Conservation (phyloP, 2,113 vertebrate genomes). For the Bagarius yarrelli region DNA sequence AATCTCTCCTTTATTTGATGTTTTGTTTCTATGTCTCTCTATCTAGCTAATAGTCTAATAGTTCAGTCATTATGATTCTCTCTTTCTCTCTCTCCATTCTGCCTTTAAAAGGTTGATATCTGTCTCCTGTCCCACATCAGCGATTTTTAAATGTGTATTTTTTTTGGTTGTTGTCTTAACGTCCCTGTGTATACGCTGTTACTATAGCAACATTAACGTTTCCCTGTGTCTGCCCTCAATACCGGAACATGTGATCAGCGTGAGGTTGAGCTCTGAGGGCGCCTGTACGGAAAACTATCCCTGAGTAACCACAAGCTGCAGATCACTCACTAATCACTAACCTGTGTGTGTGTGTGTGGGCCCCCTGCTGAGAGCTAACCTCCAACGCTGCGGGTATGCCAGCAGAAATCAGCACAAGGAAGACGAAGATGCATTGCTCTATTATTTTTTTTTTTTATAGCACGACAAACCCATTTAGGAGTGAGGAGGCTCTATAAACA, state of each 20-base stretch:
- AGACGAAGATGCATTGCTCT: background rate
- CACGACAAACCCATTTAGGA: background rate
- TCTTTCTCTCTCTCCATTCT: background rate
- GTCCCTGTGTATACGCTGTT: background rate
- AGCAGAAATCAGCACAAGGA: background rate
- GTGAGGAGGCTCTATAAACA: background rate
- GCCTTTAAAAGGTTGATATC: too few species aligned
- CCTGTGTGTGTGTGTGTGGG: background rate
- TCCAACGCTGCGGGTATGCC: background rate
- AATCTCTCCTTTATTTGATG: too few species aligned
- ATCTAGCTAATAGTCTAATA: too few species aligned
- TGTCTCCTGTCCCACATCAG: too few species aligned
- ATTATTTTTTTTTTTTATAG: slow-evolving; percentile 3
- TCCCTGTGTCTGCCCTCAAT: background rate
- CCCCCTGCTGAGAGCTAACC: background rate
- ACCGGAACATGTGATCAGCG: background rate
- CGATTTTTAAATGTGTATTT: too few species aligned
- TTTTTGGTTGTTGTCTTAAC: too few species aligned
- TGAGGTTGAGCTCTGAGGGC: background rate
- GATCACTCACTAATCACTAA: background rate
- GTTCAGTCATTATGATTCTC: too few species aligned
- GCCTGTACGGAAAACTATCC: background rate
- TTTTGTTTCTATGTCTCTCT: background rate
- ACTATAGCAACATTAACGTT: background rate
- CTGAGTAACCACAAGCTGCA: background rate